Evolutionary conservation across 2,888 invertebrate species (phyloP), one percentile per base, ranked within the genome.

Genomic region (Phortica magna): DNA sequence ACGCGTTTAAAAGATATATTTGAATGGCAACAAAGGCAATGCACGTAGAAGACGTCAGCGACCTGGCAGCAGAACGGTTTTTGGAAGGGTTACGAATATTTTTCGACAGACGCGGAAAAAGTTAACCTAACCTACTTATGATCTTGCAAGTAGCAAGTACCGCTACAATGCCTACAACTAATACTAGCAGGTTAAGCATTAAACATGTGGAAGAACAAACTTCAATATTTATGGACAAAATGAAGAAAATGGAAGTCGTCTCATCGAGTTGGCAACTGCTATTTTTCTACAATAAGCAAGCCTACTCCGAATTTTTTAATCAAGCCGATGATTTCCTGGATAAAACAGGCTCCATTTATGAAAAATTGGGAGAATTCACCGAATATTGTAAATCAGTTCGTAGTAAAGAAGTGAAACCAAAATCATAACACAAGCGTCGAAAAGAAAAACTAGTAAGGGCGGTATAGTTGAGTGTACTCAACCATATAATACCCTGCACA

Each of bases 261-360:
- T 64, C 64, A 31, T 64, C 39, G 2, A 64, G 64, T 19, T 64
- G 64, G 64, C 64, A 64, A 31, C 10, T 64, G 31, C 31, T 64
- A 39, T 64, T 64, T 14, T 31, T 31, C 14, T 39, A 39, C 14
- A 14, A 64, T 19, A 64, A 31, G 64, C 64, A 64, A 39, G 64
- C 64, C 10, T 64, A n/a, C n/a, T n/a, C n/a, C 39, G 10, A 7
- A 9, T 17, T 64, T 39, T 14, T 64, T 10, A 31, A 39, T 10
- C 64, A 64, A 64, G 64, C 64, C 39, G 39, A 19, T 64, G 5
- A 64, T 12, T 5, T 64, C 19, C 10, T 64, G 64, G 64, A 64
- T 39, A 64, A 31, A 64, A 64, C 39, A 3, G 31, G 2, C 39
- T 3, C 7, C 4, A 64, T 64, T 64, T 64, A 14, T 14, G 12